These are phyloP conservation scores for Dryomyza anilis DNA, from an alignment of 2,888 invertebrate genomes.

Conservation along the genomic window DNA sequence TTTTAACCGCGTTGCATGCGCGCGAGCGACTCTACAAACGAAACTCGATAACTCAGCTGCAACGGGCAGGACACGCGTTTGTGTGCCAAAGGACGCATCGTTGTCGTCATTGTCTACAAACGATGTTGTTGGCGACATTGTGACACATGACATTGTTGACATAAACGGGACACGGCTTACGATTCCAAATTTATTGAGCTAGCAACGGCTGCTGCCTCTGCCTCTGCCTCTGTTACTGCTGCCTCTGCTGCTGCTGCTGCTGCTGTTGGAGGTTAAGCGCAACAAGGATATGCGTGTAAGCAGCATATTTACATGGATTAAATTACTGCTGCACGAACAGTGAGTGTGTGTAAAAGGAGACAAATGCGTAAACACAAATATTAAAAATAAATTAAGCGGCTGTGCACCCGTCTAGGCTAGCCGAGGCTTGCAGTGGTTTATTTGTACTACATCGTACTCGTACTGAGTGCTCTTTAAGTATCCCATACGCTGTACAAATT, in stretches of 20 bases:
- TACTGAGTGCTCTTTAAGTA: no score
- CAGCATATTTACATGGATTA: slow-evolving; percentile 15
- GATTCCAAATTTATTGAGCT: slow-evolving; percentile 10
- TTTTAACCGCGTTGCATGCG: no score
- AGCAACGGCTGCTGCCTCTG: no score
- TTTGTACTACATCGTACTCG: no score
- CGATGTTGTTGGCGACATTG: slow-evolving; percentile 31
- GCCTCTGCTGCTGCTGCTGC: not conserved
- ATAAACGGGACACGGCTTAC: slow-evolving; percentile 31
- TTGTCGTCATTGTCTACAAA: no score
- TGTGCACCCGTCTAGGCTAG: no score
- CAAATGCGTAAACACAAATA: not conserved
- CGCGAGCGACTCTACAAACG: no score
- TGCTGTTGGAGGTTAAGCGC: not conserved
- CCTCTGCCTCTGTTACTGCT: not conserved
- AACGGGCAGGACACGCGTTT: slow-evolving; percentile 33
- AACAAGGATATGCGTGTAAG: not conserved
- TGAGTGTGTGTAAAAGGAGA: not conserved
- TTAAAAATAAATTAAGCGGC: not conserved
- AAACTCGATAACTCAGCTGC: no score
- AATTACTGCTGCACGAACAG: not conserved
- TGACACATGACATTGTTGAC: slow-evolving; percentile 54
- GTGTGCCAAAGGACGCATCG: slow-evolving; percentile 47
- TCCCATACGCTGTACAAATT: no score
- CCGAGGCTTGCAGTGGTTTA: no score